Evolutionary conservation across 2,888 invertebrate species (phyloP).

Genomic region (Cosmopolites sordidus): DNA sequence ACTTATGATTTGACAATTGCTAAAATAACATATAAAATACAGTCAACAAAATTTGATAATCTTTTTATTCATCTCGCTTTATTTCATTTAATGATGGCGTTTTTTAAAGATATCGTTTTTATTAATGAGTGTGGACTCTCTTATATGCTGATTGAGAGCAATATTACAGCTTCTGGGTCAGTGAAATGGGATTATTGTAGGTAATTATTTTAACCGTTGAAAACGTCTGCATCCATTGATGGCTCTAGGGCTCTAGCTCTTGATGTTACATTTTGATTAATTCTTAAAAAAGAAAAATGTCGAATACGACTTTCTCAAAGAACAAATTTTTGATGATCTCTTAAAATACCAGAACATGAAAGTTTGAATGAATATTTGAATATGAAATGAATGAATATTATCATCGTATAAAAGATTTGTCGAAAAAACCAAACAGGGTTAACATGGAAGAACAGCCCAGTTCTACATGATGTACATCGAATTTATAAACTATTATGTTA

Average conservation of each 20-base stretch:
- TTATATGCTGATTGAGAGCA: constrained; percentile 20
- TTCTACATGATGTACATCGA: constrained; percentile 18
- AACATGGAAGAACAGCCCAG: constrained; percentile 14
- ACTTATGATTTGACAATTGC: constrained; percentile 40
- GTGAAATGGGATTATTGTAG: constrained; percentile 28
- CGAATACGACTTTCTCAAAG: constrained; percentile 1
- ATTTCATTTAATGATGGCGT: constrained; percentile 36
- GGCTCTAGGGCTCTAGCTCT: too few relatives aligned
- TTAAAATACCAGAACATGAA: constrained; percentile 3
- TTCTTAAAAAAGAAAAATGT: constrained; percentile 5
- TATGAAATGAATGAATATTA: constrained; percentile 5
- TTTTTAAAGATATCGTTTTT: constrained; percentile 29
- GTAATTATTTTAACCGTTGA: constrained; percentile 29
- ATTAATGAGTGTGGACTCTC: constrained; percentile 9
- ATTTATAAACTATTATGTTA: constrained; percentile 20
- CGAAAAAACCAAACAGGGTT: constrained; percentile 4
- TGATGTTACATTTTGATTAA: too few relatives aligned
- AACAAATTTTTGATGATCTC: constrained; percentile 4
- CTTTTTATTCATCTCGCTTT: constrained; percentile 40
- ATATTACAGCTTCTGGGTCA: constrained; percentile 28
- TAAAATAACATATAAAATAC: constrained; percentile 33
- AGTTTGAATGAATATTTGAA: neutral
- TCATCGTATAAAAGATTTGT: constrained; percentile 2
- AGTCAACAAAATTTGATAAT: constrained; percentile 34
- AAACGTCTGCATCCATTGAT: constrained; percentile 9